Evolutionary conservation across 1,140 invertebrate genomes (phyloP), one percentile per base, ranked within the genome.

Genomic region (Nixonia krombeini): DNA sequence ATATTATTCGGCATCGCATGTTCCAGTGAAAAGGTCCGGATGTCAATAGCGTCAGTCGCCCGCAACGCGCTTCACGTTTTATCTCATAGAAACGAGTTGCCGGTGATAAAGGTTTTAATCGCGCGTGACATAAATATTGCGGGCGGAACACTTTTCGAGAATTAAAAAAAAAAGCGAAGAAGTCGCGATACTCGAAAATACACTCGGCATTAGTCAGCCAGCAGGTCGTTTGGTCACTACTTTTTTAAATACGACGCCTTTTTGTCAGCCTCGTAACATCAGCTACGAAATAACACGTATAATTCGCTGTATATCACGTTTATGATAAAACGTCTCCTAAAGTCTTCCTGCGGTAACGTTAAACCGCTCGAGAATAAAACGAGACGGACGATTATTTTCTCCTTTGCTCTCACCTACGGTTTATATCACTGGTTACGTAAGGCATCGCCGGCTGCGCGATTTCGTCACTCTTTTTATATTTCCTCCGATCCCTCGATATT

Each of bases 181-280:
- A 31, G 18, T 40, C 37, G 37, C 37, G 37, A 18, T 17, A 17
- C 16, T 29, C 42, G 42, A 45, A 45, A 45, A 45, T 45, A 45
- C 42, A 45, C 29, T 16, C 5, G 29, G 16, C 42, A 9, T 26
- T 23, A 42, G 40, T 18, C 37, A 40, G 37, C 37, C 15, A 5
- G 7, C 18, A 12, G 26, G 18, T 25, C 18, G 42, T 45, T 45
- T 45, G 42, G 42, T 45, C 25, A n/a, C 38, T 47, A 35, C 38
- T 58, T 44, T 58, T 56, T 72, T 70, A 35, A 63, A 44, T 38
- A 33, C 42, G 41, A 38, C 42, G 65, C 67, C 70, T 66, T 46
- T 66, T 56, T 45, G 45, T 45, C 25, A 44, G 52, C 70, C 53
- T 53, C 42, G 38, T 57, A 72, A 72, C 49, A 63, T 41, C 49